Evolutionary conservation across 2,797 vertebrate genomes (phyloP), one percentile per base, ranked within the genome.

Genomic region (Poliocrania exsul): DNA sequence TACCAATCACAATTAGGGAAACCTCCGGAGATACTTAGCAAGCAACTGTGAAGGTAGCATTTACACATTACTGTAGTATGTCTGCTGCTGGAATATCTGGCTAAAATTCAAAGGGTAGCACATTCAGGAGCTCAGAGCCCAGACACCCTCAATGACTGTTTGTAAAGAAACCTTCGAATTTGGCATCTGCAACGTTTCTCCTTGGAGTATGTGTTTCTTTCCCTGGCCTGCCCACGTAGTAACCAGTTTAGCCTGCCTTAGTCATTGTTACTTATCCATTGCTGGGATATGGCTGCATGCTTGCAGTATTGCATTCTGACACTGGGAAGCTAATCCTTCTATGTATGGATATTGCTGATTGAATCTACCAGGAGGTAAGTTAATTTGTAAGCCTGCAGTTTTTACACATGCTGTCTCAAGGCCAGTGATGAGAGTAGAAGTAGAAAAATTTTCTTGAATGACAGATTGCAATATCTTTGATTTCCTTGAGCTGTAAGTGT

Each of bases 331-430:
- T 81, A 92, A 92, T 83, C 80, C 62, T 79, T 91, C 29, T 81
- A 16, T 72, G 70, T 90, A 38, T n/a, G 88, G 92, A 29, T 93
- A 75, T 8, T 89, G 88, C 85, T 93, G 88, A 88, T 84, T 90
- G 80, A 86, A 81, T 86, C 80, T 91, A 75, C 85, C 58, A 70
- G 82, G 80, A 96, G 93, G 96, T 97, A 96, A 96, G 96, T 97
- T 94, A 84, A 96, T 86, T 90, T 92, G 71, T 82, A 60, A 88
- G 82, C 80, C 78, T 87, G 69, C 28, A 67, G 60, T 88, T 87
- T 65, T 81, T 66, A 73, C 44, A 73, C 40, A 7, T 53, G 51
- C 75, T 92, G 28, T 90, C 79, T 94, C 54, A 66, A 69, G 85
- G 65, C 72, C 40, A 81, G 54, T 42, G 54, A 37, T 58, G 54